Conservation (phyloP, 2,888 invertebrate genomes). For the Drosophila ustulata region DNA sequence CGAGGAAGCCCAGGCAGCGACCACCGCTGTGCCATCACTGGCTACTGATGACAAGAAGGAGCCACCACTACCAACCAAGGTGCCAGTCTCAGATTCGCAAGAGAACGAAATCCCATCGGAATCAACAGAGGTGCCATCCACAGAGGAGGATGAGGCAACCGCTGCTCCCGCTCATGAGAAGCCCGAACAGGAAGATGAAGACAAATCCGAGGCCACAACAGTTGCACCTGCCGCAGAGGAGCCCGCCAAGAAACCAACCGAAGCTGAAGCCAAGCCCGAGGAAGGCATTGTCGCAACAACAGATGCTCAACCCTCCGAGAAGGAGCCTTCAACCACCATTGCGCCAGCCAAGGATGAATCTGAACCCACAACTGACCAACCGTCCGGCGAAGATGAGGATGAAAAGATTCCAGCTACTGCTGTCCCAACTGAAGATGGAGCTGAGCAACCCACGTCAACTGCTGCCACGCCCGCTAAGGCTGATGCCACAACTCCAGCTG, state of each 20-base stretch:
- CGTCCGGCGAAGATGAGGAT: constrained; percentile 38
- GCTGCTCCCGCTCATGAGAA: constrained; percentile 35
- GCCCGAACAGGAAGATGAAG: constrained; percentile 35
- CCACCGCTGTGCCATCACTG: constrained; percentile 20
- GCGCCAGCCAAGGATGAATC: constrained; percentile 40
- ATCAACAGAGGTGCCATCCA: constrained; percentile 42
- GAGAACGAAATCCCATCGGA: constrained; percentile 27
- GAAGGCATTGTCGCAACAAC: constrained; percentile 33
- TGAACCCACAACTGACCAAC: constrained; percentile 36
- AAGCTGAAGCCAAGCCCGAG: constrained; percentile 32
- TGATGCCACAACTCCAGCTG: constrained; percentile 29
- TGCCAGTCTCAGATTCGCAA: constrained; percentile 4
- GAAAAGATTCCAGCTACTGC: constrained; percentile 25
- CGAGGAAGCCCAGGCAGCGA: constrained; percentile 15
- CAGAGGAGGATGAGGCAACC: constrained; percentile 35
- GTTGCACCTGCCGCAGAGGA: constrained; percentile 41
- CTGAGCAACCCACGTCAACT: constrained; percentile 30
- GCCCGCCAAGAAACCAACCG: constrained; percentile 24
- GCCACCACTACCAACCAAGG: constrained; percentile 11
- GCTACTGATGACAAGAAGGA: constrained; percentile 16
- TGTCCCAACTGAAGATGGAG: constrained; percentile 32
- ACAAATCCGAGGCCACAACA: constrained; percentile 41
- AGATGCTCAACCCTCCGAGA: constrained; percentile 31
- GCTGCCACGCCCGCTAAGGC: constrained; percentile 18
- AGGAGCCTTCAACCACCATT: constrained; percentile 32